Percentiles rank a stretch among this genome's conserved stretches.
phyloP scores from a whole-genome alignment of 2,797 vertebrate genomes.

The Pyrocephalus nanus region DNA sequence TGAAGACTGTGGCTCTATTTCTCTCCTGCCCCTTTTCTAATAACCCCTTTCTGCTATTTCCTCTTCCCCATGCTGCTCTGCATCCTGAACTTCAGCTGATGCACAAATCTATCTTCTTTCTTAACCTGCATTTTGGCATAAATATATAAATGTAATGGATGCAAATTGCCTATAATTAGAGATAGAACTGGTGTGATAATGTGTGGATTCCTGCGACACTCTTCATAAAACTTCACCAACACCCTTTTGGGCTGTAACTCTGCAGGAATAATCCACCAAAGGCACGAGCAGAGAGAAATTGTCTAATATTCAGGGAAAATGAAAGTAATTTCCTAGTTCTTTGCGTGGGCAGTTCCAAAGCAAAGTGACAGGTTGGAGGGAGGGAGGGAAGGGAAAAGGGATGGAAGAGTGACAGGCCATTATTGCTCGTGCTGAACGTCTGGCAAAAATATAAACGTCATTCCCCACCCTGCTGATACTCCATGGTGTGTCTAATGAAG shows the following conservation, averaged over 20 bases:
- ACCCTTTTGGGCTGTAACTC: neutral
- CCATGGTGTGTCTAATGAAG: neutral
- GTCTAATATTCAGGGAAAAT: neutral
- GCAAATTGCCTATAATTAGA: slow-evolving; percentile 11
- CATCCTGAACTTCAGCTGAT: neutral
- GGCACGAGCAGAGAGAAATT: neutral
- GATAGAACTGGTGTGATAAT: neutral
- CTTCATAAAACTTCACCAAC: neutral
- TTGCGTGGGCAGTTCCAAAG: neutral
- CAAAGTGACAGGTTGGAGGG: neutral
- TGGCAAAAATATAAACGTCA: neutral
- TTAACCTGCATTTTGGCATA: neutral
- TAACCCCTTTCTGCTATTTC: neutral
- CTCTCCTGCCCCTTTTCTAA: neutral
- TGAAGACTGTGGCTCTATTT: neutral
- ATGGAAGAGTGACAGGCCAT: neutral
- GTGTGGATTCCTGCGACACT: neutral
- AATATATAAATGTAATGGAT: neutral
- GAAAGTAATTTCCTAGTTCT: neutral
- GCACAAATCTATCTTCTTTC: neutral
- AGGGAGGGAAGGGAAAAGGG: neutral
- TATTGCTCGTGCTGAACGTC: neutral
- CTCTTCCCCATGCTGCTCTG: neutral
- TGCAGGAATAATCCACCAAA: neutral
- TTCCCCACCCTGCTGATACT: neutral